Conservation (phyloP, 2,113 vertebrate genomes). For the Neoarius graeffei region DNA sequence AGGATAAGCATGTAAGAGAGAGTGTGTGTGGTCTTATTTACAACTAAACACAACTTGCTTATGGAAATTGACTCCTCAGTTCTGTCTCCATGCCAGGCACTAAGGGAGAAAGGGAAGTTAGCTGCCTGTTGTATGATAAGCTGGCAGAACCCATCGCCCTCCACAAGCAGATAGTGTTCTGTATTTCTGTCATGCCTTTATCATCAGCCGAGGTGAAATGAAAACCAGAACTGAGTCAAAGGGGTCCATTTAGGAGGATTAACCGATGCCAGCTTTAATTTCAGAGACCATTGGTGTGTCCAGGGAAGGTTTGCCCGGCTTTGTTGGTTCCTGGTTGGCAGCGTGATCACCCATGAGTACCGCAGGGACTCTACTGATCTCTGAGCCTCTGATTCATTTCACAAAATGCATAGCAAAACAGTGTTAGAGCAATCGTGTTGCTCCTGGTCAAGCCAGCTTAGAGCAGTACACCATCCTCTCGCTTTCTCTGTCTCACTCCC, state of each 20-base stretch:
- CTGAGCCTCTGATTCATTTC: slow-evolving; percentile 70
- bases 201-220: slow-evolving; percentile 79
- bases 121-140: slow-evolving; percentile 76
- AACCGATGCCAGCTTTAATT: slow-evolving; percentile 79
- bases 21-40: slow-evolving; percentile 68
- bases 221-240: slow-evolving; percentile 76
- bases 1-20: neutral
- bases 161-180: slow-evolving; percentile 72
- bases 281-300: slow-evolving; percentile 83
- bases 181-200: slow-evolving; percentile 79
- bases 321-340: slow-evolving; percentile 74
- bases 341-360: slow-evolving; percentile 59
- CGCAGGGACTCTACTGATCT: slow-evolving; percentile 68
- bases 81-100: slow-evolving; percentile 69
- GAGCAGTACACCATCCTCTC: slow-evolving; percentile 55
- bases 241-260: slow-evolving; percentile 78
- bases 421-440: slow-evolving; percentile 51
- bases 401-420: slow-evolving; percentile 62
- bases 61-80: slow-evolving; percentile 77
- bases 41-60: slow-evolving; percentile 61
- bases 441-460: slow-evolving; percentile 60
- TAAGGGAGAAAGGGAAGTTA: slow-evolving; percentile 70
- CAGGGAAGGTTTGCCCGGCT: slow-evolving; percentile 71
- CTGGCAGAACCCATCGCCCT: slow-evolving; percentile 76
- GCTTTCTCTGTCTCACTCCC: slow-evolving; percentile 17